phyloP scores from a whole-genome alignment of 2,888 invertebrate genomes.

The Escarpia spicata region DNA sequence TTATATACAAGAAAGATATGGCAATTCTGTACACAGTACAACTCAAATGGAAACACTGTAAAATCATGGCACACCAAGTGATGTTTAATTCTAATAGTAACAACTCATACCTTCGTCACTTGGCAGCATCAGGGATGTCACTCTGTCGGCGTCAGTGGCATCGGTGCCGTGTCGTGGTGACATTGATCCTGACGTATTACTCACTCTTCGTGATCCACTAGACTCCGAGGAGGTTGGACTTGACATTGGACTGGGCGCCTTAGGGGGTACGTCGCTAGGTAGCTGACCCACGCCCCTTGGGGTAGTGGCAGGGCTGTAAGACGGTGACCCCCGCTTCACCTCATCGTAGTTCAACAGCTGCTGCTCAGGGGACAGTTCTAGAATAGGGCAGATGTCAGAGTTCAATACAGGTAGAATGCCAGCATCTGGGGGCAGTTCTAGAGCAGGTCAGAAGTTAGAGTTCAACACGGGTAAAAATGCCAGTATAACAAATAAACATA shows the following conservation, averaged over 20 bases:
- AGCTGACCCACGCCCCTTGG: background rate
- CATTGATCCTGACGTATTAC: background rate
- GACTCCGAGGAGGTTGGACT: background rate
- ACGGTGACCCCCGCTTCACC: background rate
- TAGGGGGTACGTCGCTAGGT: background rate
- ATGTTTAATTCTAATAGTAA: background rate
- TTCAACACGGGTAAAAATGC: too few species aligned
- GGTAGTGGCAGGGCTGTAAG: conserved; percentile 26
- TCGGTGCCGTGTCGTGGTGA: background rate
- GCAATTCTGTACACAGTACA: background rate
- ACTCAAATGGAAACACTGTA: background rate
- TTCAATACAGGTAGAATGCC: background rate
- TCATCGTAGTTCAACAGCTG: conserved; percentile 35
- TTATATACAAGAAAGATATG: background rate
- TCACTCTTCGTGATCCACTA: background rate
- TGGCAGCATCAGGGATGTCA: background rate
- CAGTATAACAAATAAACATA: too few species aligned
- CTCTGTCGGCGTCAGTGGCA: background rate
- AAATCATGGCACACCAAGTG: background rate
- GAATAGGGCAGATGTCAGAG: background rate
- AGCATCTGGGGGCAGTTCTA: too few species aligned
- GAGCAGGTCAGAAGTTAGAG: too few species aligned
- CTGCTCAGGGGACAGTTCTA: conserved; percentile 37
- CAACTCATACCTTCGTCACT: background rate
- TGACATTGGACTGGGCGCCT: background rate